Conservation (phyloP, 2,113 vertebrate genomes). For the Anser brachyrhynchus region DNA sequence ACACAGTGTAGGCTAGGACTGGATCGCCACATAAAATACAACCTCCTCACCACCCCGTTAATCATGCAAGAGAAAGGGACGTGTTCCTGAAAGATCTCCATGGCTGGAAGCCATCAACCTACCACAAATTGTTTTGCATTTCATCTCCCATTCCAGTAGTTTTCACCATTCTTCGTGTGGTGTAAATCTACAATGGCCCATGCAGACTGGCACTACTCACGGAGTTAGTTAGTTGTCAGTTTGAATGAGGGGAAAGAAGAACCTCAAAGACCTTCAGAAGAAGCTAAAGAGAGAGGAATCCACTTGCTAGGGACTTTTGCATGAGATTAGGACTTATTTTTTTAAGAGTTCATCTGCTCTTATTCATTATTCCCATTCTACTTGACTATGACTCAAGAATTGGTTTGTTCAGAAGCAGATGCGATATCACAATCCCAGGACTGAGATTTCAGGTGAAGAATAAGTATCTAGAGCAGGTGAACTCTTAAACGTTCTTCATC, state of each 20-base stretch:
- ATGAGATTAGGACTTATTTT: conserved; percentile 6
- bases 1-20: conserved; percentile 49
- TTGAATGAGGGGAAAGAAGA: not conserved
- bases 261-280: conserved; percentile 48
- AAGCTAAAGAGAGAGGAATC: conserved; percentile 33
- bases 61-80: conserved; percentile 27
- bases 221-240: not conserved
- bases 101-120: not conserved
- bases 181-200: not conserved
- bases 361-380: not conserved
- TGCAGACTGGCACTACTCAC: not conserved
- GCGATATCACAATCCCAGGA: not conserved
- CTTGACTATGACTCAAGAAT: not conserved
- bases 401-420: not conserved
- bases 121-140: not conserved
- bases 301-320: conserved; percentile 1
- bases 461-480: conserved; percentile 38
- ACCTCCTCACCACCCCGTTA: not conserved
- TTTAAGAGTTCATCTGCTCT: conserved; percentile 57
- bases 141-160: not conserved
- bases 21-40: conserved; percentile 32
- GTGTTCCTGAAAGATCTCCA: not conserved
- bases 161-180: not conserved
- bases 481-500: conserved; percentile 41
- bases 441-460: conserved; percentile 6